Evolutionary conservation across 2,888 invertebrate genomes (phyloP), one percentile per base, ranked within the genome.

Genomic region (Epirrhoe alternata): DNA sequence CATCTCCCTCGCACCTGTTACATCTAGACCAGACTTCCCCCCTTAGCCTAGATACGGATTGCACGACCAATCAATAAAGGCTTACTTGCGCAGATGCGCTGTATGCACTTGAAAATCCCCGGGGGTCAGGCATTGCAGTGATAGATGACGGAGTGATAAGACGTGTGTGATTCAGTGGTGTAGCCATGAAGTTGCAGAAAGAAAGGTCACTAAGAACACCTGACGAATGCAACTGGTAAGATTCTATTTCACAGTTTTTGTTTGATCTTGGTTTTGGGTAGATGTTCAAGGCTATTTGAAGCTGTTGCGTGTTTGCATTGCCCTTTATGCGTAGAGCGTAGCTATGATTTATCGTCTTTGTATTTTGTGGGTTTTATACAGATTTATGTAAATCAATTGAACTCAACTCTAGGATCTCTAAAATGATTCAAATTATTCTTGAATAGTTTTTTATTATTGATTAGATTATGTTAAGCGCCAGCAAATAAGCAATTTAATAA

Each of bases 11-110:
- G 55, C 61, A 63, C 69, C 55, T 58, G 54, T 60, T 61, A 45
- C 61, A 55, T 61, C 66, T 71, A 71, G 71, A 64, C 64, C 51
- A 64, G 62, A 59, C 60, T 49, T 61, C 60, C 59, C 59, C n/a
- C 10, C 50, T 55, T 33, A 54, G 24, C 35, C 69, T 66, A 68
- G 63, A 62, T 70, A 55, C 58, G 68, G 33, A 38, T 62, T 62
- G 49, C 61, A 65, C n/a, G 56, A 42, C 33, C 42, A 69, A 72
- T 69, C 71, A 68, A 72, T 72, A 72, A 66, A 54, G 31, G 54
- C 56, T 61, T 51, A 50, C 61, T 58, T 69, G 71, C 71, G 71
- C 71, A 57, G 69, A 68, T 69, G 68, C 69, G 71, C 68, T 30
- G 55, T 55, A 60, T 72, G 68, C 71, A 72, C 66, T 66, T 49